Evolutionary conservation across 2,888 invertebrate genomes (phyloP), one percentile per base, ranked within the genome.

Genomic region (Anthoptus insignis): DNA sequence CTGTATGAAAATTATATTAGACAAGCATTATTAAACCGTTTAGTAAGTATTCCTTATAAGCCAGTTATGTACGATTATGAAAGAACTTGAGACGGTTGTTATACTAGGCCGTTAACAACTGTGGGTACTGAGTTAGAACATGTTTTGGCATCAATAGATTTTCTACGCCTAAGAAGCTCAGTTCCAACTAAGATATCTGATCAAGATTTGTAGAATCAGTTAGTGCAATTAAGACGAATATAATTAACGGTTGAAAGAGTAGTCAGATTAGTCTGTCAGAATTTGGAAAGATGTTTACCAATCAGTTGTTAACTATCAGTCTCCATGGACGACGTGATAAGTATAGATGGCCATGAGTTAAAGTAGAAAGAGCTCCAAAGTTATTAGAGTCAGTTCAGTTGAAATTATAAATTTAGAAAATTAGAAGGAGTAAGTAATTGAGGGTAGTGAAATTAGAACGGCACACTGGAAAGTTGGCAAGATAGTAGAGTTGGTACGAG

Each of bases 211-310:
- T 37, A 11, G 50, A 49, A 50, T 1, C 24, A 1, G 59, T 47
- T 7, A 67, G 70, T 3, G 19, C 42, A 7, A 69, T 65, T 1
- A 70, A 70, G 34, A 50, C 32, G 6, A 59, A 64, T 19, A 50
- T 73, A 1, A 58, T 73, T 19, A 54, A 69, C 0, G 58, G 70
- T 4, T 73, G 70, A 66, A 69, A 61, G 16, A 27, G 56, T 42
- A 61, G 68, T 14, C 69, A 65, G 9, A 37, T 32, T 9, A 65
- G 68, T n/a, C 5, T 71, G 5, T 14, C 49, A 65, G 73, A 73
- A 49, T 73, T 68, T 52, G 29, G n/a, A 5, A 64, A 71, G 45
- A 73, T 75, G 73, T 75, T 73, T 37, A 37, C 2, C 37, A 37
- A n/a, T 37, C 37, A 37, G 37, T 37, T n/a, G 3, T 37, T 37